Percentiles rank a stretch among this genome's conserved stretches.
Conservation (phyloP, 2,113 vertebrate species). For the Lophochroa leadbeateri region DNA sequence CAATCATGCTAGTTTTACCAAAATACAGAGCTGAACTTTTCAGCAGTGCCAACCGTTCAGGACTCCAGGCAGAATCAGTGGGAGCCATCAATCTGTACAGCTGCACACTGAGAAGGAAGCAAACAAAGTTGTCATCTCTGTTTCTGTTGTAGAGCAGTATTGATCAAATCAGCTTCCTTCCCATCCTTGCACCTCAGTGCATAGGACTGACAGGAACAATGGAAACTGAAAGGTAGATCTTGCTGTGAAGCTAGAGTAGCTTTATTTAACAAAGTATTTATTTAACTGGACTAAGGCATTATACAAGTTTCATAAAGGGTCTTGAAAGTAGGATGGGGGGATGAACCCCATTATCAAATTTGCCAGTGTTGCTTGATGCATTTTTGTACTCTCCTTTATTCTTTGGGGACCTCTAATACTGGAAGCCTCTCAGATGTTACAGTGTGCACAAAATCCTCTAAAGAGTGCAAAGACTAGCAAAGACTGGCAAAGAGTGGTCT, state of each 20-base stretch:
- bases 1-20: background rate
- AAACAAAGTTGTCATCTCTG: background rate
- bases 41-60: background rate
- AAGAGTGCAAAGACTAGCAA: background rate
- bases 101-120: background rate
- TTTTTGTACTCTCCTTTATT: background rate
- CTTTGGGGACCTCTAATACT: background rate
- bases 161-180: background rate
- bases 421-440: background rate
- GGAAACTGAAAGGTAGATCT: background rate
- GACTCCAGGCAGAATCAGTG: background rate
- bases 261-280: background rate
- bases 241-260: background rate
- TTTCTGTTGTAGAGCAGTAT: background rate
- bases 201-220: background rate
- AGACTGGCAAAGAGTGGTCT: background rate
- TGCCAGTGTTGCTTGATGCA: background rate
- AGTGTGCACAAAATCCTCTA: background rate
- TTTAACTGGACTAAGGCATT: background rate
- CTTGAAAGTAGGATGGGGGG: background rate
- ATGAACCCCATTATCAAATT: background rate
- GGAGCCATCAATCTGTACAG: background rate
- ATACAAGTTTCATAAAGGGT: background rate
- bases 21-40: background rate
- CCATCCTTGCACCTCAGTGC: background rate